Conservation (phyloP, 1,140 invertebrate genomes). For the Trachymyrmex septentrionalis region DNA sequence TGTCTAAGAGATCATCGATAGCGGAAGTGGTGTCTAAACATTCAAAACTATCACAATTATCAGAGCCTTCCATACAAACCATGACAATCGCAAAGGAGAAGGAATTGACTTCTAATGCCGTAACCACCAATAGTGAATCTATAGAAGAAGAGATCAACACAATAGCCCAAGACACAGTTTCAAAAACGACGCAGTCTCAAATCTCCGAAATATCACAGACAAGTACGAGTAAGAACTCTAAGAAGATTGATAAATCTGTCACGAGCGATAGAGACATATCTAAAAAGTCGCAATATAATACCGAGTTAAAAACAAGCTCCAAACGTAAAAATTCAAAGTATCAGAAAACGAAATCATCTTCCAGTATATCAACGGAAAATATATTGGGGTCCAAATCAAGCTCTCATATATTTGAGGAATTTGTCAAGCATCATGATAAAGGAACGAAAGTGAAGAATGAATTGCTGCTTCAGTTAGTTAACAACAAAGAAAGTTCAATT, state of each 20-base stretch:
- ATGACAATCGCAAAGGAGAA: constrained; percentile 40
- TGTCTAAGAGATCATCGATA: constrained; percentile 77
- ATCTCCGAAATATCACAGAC: constrained; percentile 68
- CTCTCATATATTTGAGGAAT: constrained; percentile 75
- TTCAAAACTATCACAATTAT: constrained; percentile 63
- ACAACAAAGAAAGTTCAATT: constrained; percentile 78
- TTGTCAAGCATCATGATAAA: constrained; percentile 77
- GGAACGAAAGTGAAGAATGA: constrained; percentile 79
- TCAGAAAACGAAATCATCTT: constrained; percentile 78
- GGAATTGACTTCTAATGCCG: constrained; percentile 44
- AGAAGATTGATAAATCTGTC: constrained; percentile 73
- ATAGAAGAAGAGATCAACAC: constrained; percentile 64
- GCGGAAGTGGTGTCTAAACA: constrained; percentile 81
- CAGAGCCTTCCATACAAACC: constrained; percentile 56
- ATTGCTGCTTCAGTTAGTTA: constrained; percentile 70
- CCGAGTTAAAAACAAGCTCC: constrained; percentile 75
- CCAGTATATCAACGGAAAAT: constrained; percentile 75
- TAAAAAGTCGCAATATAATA: constrained; percentile 77
- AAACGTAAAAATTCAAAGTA: constrained; percentile 82
- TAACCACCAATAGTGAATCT: constrained; percentile 48
- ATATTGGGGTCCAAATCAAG: constrained; percentile 73
- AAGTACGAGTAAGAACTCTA: constrained; percentile 65
- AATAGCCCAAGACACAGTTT: constrained; percentile 62
- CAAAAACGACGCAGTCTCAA: constrained; percentile 73
- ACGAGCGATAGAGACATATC: constrained; percentile 75